Percentiles rank a stretch among this genome's conserved stretches.
phyloP scores from a whole-genome alignment of 2,113 vertebrate genomes.

The Grammomys dolichurus region DNA sequence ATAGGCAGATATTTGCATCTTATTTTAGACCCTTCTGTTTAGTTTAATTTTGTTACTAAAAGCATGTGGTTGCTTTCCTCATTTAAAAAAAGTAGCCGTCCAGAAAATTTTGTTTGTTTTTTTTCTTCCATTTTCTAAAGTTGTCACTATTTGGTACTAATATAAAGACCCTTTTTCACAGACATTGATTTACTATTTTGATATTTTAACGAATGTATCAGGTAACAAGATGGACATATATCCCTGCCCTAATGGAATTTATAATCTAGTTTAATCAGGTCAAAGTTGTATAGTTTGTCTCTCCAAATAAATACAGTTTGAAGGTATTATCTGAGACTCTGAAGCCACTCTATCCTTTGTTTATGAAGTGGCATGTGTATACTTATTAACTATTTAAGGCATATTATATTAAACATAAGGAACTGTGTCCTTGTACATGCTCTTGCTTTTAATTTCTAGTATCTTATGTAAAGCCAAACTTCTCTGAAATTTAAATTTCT shows the following conservation, averaged over 20 bases:
- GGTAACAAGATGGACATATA: background rate
- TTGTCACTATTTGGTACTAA: background rate
- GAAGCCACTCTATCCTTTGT: background rate
- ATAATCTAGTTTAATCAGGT: background rate
- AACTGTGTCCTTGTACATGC: background rate
- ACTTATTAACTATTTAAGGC: background rate
- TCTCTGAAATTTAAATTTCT: constrained; percentile 32
- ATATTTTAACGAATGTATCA: background rate
- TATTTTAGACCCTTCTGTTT: constrained; percentile 42
- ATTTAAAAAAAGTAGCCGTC: constrained; percentile 15
- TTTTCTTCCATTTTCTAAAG: background rate
- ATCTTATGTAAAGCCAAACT: background rate
- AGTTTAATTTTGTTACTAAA: constrained; percentile 21
- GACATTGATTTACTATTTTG: background rate
- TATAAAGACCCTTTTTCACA: background rate
- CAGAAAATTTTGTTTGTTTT: background rate
- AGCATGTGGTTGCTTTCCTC: background rate
- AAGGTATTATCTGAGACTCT: constrained; percentile 36
- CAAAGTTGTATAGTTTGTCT: background rate
- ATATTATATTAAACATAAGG: background rate
- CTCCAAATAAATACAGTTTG: background rate
- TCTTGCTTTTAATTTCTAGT: constrained; percentile 13
- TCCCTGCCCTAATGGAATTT: background rate
- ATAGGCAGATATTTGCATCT: background rate
- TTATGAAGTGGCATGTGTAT: background rate